A percentile compares a stretch with the other conserved stretches of the same genome.
phyloP scores from a whole-genome alignment of 2,888 invertebrate genomes.

The Mesochorus sp. region DNA sequence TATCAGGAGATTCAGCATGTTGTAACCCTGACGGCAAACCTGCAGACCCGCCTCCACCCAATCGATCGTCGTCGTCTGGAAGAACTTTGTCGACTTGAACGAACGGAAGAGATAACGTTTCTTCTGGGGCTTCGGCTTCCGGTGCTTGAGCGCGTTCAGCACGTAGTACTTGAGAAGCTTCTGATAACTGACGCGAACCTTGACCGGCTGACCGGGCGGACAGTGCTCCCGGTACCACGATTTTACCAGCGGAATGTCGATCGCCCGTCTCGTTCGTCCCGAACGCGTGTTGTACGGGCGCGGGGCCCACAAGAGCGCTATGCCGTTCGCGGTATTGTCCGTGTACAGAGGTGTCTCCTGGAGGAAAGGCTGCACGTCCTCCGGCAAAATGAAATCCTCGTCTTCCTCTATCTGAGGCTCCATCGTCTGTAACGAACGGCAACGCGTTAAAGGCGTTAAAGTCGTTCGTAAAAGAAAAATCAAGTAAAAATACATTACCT shows the following conservation, averaged over 20 bases:
- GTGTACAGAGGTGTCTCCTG: constrained; percentile 98
- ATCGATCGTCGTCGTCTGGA: constrained; percentile 99
- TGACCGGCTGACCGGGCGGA: constrained; percentile 98
- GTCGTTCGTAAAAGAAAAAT: no score
- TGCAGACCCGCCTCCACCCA: constrained; percentile 99
- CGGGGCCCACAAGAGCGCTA: constrained; percentile 98
- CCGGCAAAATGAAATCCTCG: constrained; percentile 96
- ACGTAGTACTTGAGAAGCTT: constrained; percentile 99
- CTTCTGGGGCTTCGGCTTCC: constrained; percentile 99
- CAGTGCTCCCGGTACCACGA: constrained; percentile 98
- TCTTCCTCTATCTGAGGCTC: constrained; percentile 97
- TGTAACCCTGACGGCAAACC: constrained; percentile 99
- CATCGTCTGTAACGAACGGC: constrained; percentile 82
- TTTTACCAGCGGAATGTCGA: constrained; percentile 98
- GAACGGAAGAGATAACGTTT: constrained; percentile 99
- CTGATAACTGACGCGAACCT: constrained; percentile 99
- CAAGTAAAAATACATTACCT: constrained; percentile 82
- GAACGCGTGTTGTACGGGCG: constrained; percentile 98
- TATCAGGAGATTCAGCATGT: constrained; percentile 99
- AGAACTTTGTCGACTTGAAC: constrained; percentile 99
- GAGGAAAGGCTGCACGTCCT: constrained; percentile 95
- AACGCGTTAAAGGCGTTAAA: no score
- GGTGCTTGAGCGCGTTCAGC: constrained; percentile 97
- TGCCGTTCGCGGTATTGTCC: constrained; percentile 99
- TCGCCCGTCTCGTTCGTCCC: constrained; percentile 94